phyloP scores from a whole-genome alignment of 2,797 vertebrate species.

The Sebastes trivittatus region DNA sequence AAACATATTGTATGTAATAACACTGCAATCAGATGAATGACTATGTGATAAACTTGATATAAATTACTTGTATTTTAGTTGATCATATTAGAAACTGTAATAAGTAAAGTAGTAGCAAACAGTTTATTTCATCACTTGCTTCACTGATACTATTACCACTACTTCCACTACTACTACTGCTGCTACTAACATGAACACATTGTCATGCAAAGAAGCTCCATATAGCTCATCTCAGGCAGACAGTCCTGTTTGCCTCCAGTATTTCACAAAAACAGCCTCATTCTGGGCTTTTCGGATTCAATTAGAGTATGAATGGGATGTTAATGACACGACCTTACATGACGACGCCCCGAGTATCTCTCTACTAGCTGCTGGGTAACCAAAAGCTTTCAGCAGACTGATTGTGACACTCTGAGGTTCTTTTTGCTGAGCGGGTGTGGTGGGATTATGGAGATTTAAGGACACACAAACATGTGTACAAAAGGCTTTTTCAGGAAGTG shows the following conservation, averaged over 20 bases:
- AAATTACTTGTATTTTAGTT: too few species aligned
- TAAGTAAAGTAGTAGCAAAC: not conserved
- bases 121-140: not conserved
- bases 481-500: not conserved
- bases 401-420: not conserved
- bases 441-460: conserved; percentile 1
- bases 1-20: not conserved
- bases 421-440: not conserved
- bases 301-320: not conserved
- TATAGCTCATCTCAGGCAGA: not conserved
- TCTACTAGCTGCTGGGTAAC: not conserved
- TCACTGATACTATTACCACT: not conserved
- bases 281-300: not conserved
- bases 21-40: not conserved
- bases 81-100: too few species aligned
- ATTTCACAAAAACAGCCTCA: not conserved
- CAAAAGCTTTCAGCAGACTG: not conserved
- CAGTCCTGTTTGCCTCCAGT: too few species aligned
- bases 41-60: not conserved
- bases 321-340: not conserved
- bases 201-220: not conserved
- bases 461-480: not conserved
- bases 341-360: not conserved
- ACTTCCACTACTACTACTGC: not conserved
- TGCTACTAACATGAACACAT: not conserved